phyloP scores from a whole-genome alignment of 1,140 invertebrate genomes.

The Eriocheir sinensis region DNA sequence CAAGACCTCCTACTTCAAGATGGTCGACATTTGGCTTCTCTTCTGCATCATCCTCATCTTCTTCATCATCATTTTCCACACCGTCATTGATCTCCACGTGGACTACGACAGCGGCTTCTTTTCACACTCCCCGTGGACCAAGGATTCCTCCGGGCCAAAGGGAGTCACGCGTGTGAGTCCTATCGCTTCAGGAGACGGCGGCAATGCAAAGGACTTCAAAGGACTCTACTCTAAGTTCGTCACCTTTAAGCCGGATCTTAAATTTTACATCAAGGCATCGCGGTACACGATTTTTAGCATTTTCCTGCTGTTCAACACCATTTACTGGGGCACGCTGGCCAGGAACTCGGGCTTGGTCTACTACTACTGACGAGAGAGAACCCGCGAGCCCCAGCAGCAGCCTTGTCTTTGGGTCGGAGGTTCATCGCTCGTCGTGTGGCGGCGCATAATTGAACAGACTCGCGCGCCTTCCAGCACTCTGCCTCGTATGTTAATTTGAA shows the following conservation, averaged over 20 bases:
- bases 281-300: conserved; percentile 11
- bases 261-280: not conserved
- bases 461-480: not conserved
- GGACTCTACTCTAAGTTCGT: not conserved
- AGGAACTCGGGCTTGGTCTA: conserved; percentile 34
- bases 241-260: too few relatives aligned
- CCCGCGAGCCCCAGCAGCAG: not conserved
- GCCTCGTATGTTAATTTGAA: not conserved
- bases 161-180: not conserved
- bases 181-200: not conserved
- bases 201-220: not conserved
- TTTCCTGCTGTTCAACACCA: conserved; percentile 38
- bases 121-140: not conserved
- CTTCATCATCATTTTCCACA: conserved; percentile 54
- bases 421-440: not conserved
- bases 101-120: not conserved
- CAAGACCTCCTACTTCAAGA: conserved; percentile 56
- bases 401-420: not conserved
- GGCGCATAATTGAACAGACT: not conserved
- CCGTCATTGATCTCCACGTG: conserved; percentile 8
- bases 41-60: conserved; percentile 34
- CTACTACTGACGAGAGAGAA: not conserved
- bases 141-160: not conserved
- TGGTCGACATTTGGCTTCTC: conserved; percentile 51
- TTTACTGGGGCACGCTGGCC: conserved; percentile 51